Conservation (phyloP, 2,888 invertebrate genomes). For the Ennomos erosarius region DNA sequence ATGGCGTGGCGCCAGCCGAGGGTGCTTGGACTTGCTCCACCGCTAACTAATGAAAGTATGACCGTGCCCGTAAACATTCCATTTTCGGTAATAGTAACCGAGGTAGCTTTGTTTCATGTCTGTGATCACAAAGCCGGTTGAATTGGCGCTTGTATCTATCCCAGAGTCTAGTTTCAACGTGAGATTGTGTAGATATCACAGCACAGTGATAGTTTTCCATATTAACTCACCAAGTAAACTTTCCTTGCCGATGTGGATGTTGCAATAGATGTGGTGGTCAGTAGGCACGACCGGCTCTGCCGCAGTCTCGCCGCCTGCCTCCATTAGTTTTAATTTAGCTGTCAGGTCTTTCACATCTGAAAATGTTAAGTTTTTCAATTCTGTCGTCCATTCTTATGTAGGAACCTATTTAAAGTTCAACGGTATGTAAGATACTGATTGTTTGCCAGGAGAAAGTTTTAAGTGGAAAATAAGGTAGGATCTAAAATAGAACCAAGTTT, state of each 20-base stretch:
- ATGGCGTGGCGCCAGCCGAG: conserved; percentile 63
- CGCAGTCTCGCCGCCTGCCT: conserved; percentile 69
- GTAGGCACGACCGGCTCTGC: conserved; percentile 68
- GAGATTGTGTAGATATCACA: too few species aligned
- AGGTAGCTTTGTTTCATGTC: conserved; percentile 7
- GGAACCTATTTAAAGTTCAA: neutral
- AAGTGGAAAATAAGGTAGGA: too few species aligned
- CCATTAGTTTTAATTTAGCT: conserved; percentile 88
- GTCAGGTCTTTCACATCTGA: conserved; percentile 90
- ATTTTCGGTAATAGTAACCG: conserved; percentile 48
- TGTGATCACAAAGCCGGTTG: conserved; percentile 5
- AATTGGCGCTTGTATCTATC: too few species aligned
- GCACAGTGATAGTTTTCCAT: neutral
- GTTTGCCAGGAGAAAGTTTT: conserved; percentile 1
- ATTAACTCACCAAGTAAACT: conserved; percentile 65
- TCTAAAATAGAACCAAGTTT: conserved; percentile 3
- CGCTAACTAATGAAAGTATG: conserved; percentile 56
- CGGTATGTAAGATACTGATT: neutral
- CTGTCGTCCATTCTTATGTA: too few species aligned
- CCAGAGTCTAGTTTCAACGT: too few species aligned
- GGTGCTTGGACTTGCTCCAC: conserved; percentile 43
- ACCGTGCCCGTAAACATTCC: conserved; percentile 65
- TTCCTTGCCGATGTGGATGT: conserved; percentile 76
- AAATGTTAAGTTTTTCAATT: conserved; percentile 47
- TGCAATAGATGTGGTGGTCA: conserved; percentile 80